Base-by-base conservation (phyloP, 1,140 invertebrate genomes). In the Manduca sexta region DNA sequence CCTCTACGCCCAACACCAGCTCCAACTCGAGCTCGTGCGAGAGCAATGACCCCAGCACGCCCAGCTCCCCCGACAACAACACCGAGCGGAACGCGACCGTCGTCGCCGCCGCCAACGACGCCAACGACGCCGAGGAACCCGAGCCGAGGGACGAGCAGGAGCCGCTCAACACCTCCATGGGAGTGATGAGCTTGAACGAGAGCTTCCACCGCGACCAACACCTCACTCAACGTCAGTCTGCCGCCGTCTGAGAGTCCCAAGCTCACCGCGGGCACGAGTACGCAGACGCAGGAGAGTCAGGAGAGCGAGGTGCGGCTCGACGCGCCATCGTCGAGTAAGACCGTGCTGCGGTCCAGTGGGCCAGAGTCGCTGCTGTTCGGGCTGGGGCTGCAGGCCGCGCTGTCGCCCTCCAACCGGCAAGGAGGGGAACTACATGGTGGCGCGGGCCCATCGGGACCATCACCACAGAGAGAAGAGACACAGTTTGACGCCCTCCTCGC, bases 401-500 rank as follows among this genome's bases (percentile, higher is more conserved):
- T 84, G 50, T 84, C 81, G 5, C 81, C 78, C 0, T 73, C 71
- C 10, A 78, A 80, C n/a, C 52, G 61, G 50, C 8, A 75, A 79
- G 26, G 78, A 84, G 11, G 69, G 64, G 12, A 66, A 68, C 26
- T 78, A 76, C 18, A 64, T 71, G 68, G 59, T 58, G 39, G 45
- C 64, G 5, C 67, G 75, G 69, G 88, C 88, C 4, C 69, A 70
- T 33, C 68, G 69, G 34, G 76, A 84, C 10, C 88, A 71, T 55
- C 85, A 85, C 60, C 89, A 90, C 62, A 89, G 69, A 49, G 73
- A 90, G 33, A 93, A 92, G 66, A 86, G 91, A 18, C 91, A 92
- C 56, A 92, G 91, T 79, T 88, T 93, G 60, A 92, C 90, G 5
- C 89, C 90, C 1, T 80, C 90, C 1, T 86, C 90, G 41, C 88